phyloP scores from a whole-genome alignment of 2,797 vertebrate species.

The Balearica regulorum region DNA sequence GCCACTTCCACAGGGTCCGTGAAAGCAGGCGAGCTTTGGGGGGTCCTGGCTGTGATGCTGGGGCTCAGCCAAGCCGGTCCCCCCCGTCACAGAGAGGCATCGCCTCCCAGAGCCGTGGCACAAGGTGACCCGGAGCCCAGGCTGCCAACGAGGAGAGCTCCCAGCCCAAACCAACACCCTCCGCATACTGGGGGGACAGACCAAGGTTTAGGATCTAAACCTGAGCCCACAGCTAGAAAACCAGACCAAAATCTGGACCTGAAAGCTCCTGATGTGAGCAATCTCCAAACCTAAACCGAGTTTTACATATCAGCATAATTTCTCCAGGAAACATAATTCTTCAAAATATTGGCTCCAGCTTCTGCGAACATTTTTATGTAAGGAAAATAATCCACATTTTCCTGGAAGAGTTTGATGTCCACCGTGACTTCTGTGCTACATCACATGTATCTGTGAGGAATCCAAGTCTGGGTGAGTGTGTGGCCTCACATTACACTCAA shows the following conservation, averaged over 20 bases:
- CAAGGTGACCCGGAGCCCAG: not conserved
- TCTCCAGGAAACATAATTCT: not conserved
- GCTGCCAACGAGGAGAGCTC: not conserved
- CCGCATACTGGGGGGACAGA: not conserved
- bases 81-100: accelerated
- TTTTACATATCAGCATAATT: not conserved
- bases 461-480: not conserved
- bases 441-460: not conserved
- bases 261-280: accelerated
- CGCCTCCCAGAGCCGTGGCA: not conserved
- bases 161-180: not conserved
- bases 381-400: not conserved
- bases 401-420: not conserved
- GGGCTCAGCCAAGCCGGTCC: not conserved
- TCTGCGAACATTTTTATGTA: accelerated
- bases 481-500: not conserved
- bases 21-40: not conserved
- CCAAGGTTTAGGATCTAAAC: not conserved
- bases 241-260: not conserved
- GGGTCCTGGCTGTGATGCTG: not conserved
- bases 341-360: not conserved
- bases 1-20: accelerated
- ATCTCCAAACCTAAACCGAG: not conserved
- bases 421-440: not conserved
- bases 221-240: not conserved